phyloP scores from a whole-genome alignment of 1,140 invertebrate species.

The Drosophila azteca region DNA sequence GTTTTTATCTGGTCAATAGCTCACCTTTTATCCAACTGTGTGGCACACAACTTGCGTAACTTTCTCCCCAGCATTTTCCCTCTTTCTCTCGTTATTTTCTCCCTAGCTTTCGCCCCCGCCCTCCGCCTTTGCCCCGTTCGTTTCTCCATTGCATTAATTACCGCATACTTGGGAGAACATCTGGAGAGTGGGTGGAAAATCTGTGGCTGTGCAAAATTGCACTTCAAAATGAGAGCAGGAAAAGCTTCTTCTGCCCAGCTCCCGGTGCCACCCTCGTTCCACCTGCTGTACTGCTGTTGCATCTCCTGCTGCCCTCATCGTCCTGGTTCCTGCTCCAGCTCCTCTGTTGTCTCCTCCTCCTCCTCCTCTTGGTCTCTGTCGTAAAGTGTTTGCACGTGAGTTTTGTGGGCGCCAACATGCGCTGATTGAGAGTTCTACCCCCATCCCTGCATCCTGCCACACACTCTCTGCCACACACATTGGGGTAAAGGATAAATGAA shows the following conservation, averaged over 20 bases:
- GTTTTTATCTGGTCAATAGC: constrained; percentile 34
- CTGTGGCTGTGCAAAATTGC: constrained; percentile 76
- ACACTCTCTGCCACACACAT: constrained; percentile 17
- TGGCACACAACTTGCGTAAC: constrained; percentile 15
- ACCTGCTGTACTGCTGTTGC: constrained; percentile 1
- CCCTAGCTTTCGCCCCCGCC: not conserved
- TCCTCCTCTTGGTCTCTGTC: constrained; percentile 27
- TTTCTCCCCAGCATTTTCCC: constrained; percentile 12
- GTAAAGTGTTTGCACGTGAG: constrained; percentile 82
- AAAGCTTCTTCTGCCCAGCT: constrained; percentile 3
- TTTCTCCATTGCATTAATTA: constrained; percentile 72
- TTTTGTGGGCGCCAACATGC: constrained; percentile 73
- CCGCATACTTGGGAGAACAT: constrained; percentile 61
- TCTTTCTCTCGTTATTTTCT: constrained; percentile 20
- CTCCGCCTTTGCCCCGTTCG: constrained; percentile 1
- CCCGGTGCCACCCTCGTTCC: not conserved
- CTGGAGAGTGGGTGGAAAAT: constrained; percentile 45
- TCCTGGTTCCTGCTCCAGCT: constrained; percentile 1
- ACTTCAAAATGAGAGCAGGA: constrained; percentile 65
- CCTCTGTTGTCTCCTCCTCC: not conserved
- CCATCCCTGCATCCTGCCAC: constrained; percentile 5
- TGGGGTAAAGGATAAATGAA: constrained; percentile 74
- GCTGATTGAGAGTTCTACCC: constrained; percentile 75
- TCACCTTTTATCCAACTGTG: not conserved
- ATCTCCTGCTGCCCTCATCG: constrained; percentile 12